Conservation (phyloP, 2,888 invertebrate species). For the Synanthedon myopaeformis region DNA sequence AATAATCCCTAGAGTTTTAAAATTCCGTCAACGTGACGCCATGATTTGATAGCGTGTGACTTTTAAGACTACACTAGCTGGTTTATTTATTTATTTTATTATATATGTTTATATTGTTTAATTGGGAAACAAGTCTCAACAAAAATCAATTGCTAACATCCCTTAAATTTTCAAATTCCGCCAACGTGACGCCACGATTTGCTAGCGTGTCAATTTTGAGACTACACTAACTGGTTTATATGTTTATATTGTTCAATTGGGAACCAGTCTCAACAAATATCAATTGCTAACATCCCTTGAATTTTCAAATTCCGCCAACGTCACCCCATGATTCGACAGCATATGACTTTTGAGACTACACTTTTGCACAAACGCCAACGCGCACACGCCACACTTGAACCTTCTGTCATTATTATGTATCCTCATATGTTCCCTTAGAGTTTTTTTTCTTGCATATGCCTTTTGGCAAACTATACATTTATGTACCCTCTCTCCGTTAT, state of each 20-base stretch:
- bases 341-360: slow-evolving; percentile 56
- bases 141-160: neutral
- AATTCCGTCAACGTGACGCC: too few species aligned
- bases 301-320: slow-evolving; percentile 39
- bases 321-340: slow-evolving; percentile 49
- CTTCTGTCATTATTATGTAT: slow-evolving; percentile 56
- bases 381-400: slow-evolving; percentile 50
- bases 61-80: too few species aligned
- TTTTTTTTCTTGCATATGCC: slow-evolving; percentile 54
- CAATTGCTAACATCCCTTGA: slow-evolving; percentile 6
- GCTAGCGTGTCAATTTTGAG: slow-evolving; percentile 6
- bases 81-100: too few species aligned
- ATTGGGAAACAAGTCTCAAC: too few species aligned
- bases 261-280: too few species aligned
- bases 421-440: slow-evolving; percentile 52
- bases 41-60: too few species aligned
- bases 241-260: too few species aligned
- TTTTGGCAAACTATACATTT: slow-evolving; percentile 48
- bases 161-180: slow-evolving; percentile 33
- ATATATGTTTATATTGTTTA: too few species aligned
- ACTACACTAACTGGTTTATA: too few species aligned
- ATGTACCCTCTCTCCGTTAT: slow-evolving; percentile 48
- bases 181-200: slow-evolving; percentile 20
- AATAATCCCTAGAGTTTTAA: too few species aligned
- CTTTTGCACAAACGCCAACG: slow-evolving; percentile 49